Percentiles rank a stretch among this genome's conserved stretches.
These are phyloP conservation scores for Hirtodrosophila duncani DNA, from an alignment of 2,888 invertebrate species.

Conservation along the genomic window DNA sequence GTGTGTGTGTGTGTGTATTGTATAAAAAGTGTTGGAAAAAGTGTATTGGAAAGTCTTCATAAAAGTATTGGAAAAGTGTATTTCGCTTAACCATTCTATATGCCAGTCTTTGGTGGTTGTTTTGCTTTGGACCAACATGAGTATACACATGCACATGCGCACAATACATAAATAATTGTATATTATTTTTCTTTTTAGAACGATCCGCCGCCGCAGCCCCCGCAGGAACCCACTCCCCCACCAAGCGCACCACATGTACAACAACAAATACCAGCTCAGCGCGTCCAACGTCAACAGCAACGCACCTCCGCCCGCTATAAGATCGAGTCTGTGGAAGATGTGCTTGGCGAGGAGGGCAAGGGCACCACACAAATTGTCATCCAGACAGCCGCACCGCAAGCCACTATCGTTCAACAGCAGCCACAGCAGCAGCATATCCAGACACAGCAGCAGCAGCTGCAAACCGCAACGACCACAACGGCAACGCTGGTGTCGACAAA, in stretches of 20 bases:
- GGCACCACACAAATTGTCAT: conserved; percentile 79
- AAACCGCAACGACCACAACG: conserved; percentile 67
- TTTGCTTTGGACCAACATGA: conserved; percentile 29
- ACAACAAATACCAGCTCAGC: conserved; percentile 77
- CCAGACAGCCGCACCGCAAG: conserved; percentile 78
- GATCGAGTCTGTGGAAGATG: conserved; percentile 82
- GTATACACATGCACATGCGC: conserved; percentile 8
- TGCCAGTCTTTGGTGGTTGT: conserved; percentile 57
- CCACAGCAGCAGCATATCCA: conserved; percentile 51
- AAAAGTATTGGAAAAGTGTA: no score
- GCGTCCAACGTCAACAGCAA: conserved; percentile 75
- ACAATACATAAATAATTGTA: neutral
- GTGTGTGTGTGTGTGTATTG: conserved; percentile 8
- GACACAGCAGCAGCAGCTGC: conserved; percentile 58
- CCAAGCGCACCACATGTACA: conserved; percentile 75
- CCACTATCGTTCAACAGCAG: conserved; percentile 69
- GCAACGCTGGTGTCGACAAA: conserved; percentile 74
- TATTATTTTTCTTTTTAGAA: conserved; percentile 78
- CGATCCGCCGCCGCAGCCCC: conserved; percentile 83
- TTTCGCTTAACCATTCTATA: no score
- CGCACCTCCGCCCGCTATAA: conserved; percentile 79
- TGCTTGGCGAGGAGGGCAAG: conserved; percentile 80
- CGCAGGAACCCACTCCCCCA: conserved; percentile 83
- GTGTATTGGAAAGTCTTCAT: no score
- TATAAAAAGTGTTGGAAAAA: conserved; percentile 20